Conservation (phyloP, 2,888 invertebrate genomes). For the Cosmorhoe ocellata region DNA sequence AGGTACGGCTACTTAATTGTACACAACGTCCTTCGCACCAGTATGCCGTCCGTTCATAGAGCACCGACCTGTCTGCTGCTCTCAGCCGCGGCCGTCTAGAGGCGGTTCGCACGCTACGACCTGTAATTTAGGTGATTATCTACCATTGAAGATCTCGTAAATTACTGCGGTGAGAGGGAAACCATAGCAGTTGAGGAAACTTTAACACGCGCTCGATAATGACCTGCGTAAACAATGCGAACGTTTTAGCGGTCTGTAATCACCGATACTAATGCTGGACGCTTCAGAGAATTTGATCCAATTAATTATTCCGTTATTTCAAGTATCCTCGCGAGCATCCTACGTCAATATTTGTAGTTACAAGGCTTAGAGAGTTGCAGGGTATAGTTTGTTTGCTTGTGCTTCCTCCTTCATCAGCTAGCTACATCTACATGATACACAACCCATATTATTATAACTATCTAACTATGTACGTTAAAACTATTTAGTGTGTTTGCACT, state of each 20-base stretch:
- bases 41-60: constrained; percentile 15
- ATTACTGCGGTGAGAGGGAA: constrained; percentile 48
- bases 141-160: constrained; percentile 60
- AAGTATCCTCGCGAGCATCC: constrained; percentile 65
- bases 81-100: constrained; percentile 9
- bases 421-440: constrained; percentile 37
- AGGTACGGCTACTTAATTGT: constrained; percentile 47
- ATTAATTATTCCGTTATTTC: constrained; percentile 63
- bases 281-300: constrained; percentile 53
- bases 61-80: constrained; percentile 20
- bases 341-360: constrained; percentile 69
- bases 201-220: constrained; percentile 53
- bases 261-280: constrained; percentile 60
- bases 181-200: constrained; percentile 29
- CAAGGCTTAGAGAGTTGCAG: constrained; percentile 50
- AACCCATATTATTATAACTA: constrained; percentile 22
- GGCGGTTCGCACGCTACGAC: constrained; percentile 51
- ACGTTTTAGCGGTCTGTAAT: constrained; percentile 68
- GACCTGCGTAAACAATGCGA: constrained; percentile 57
- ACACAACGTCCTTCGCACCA: constrained; percentile 33
- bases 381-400: constrained; percentile 47
- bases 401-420: constrained; percentile 34
- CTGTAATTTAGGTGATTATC: constrained; percentile 66
- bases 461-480: no score
- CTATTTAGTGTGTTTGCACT: no score